phyloP scores from a whole-genome alignment of 2,113 vertebrate genomes.

The Eulemur rufifrons region DNA sequence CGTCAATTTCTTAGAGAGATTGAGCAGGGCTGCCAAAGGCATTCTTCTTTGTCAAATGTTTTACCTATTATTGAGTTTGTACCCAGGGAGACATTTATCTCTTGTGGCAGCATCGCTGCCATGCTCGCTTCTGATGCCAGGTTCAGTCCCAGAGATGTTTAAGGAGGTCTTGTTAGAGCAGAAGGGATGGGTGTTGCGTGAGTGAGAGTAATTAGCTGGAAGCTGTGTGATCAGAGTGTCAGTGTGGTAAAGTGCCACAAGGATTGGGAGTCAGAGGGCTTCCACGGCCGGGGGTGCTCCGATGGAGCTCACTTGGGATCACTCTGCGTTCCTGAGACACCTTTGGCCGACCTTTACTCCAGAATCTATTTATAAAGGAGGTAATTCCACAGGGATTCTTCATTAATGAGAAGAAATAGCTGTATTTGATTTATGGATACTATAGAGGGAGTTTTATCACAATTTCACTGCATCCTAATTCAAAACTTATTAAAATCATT shows the following conservation, averaged over 20 bases:
- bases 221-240: constrained; percentile 78
- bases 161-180: constrained; percentile 74
- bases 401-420: constrained; percentile 26
- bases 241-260: constrained; percentile 67
- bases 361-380: constrained; percentile 29
- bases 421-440: neutral
- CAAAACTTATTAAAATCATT: constrained; percentile 16
- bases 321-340: neutral
- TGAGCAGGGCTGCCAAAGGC: constrained; percentile 75
- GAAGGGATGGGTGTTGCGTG: constrained; percentile 66
- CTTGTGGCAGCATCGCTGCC: constrained; percentile 69
- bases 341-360: constrained; percentile 54
- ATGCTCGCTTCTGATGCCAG: constrained; percentile 67
- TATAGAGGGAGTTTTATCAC: neutral
- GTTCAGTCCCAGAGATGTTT: constrained; percentile 74
- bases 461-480: neutral
- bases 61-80: constrained; percentile 83
- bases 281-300: constrained; percentile 53
- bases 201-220: constrained; percentile 82
- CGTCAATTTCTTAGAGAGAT: constrained; percentile 84
- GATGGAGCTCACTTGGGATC: constrained; percentile 13
- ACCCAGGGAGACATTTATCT: constrained; percentile 82
- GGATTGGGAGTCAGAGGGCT: constrained; percentile 55
- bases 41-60: constrained; percentile 85
- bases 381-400: neutral